Evolutionary conservation across 2,113 vertebrate genomes (phyloP), one percentile per base, ranked within the genome.

Genomic region (Dipodomys ordii): DNA sequence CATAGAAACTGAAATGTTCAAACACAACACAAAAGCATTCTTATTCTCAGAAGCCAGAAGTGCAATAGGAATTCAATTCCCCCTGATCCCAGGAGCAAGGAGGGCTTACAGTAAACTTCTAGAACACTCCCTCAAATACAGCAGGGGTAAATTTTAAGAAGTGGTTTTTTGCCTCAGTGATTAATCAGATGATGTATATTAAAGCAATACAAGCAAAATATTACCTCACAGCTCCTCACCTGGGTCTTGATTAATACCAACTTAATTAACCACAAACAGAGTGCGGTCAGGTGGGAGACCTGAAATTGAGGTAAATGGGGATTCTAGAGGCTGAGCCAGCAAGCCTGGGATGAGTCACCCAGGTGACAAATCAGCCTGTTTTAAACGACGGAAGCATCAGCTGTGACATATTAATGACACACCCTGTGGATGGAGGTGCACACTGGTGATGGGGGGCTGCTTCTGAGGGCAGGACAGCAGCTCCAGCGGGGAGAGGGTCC

Each of bases 1-100:
- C 94, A 95, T 44, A 95, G 86, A 95, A 88, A 88, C 90, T 80
- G 72, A 90, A 96, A 93, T 90, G 78, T 90, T 93, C 78, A 90
- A 84, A 83, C 77, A 83, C 91, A 67, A 35, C 78, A 93, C 28
- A 86, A 88, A 90, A 90, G 78, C 71, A 39, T 67, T 86, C 39
- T 84, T 73, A 89, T 92, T 74, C 81, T 83, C 77, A 73, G 53
- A 89, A 76, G 46, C 23, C 64, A 82, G 30, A 67, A 10, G 57
- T 80, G 22, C 12, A 68, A 65, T 3, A 96, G 57, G 32, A 88
- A 90, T 78, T 78, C 57, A 39, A 35, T 22, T 72, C 53, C 72
- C 27, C 80, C 53, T 12, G 25, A 73, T 73, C 15, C 62, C n/a
- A 35, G 9, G 20, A 18, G 11, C 81, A 82, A 87, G 32, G 30